Evolutionary conservation across 1,140 invertebrate species (phyloP), one percentile per base, ranked within the genome.

Genomic region (Drosophila sucinea): DNA sequence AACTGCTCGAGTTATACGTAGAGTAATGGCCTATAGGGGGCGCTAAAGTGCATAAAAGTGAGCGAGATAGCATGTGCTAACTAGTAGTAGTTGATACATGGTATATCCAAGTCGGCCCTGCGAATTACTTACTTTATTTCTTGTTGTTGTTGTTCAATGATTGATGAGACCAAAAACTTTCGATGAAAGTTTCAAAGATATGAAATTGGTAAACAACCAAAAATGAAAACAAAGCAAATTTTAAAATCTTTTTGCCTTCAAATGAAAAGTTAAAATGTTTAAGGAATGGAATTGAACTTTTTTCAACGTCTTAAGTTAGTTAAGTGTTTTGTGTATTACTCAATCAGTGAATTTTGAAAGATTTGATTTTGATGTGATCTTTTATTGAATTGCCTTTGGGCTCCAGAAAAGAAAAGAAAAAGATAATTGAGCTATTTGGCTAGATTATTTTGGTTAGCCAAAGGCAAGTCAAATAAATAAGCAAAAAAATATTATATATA

Each of bases 391-490:
- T 25, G 44, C 44, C 44, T 1, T 27, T 51, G 7, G 44, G 44
- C 7, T 25, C 8, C 1, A 51, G 23, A 4, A 51, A 47, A 25
- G 5, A 44, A 44, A 47, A 47, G 25, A 17, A 51, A 51, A 51
- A n/a, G 44, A 51, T 51, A 51, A 51, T 51, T 51, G 44, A 51
- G 44, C 44, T 51, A 51, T 51, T 51, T 51, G 44, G 44, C 7
- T 51, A 51, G 44, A 51, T 51, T 27, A 51, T 25, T 51, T 51
- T 8, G 5, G 0, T 10, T 51, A 23, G 23, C 44, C 44, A 51
- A 10, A 27, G 44, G 44, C 44, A 7, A 27, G 8, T 27, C 44
- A 51, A 27, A 51, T 51, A 51, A 51, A 51, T 47, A 51, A 51
- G 7, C 44, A 17, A 51, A 51, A 44, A 51, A 51, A 51, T 51